phyloP scores from a whole-genome alignment of 1,140 invertebrate genomes.

The Arctopsyche grandis region DNA sequence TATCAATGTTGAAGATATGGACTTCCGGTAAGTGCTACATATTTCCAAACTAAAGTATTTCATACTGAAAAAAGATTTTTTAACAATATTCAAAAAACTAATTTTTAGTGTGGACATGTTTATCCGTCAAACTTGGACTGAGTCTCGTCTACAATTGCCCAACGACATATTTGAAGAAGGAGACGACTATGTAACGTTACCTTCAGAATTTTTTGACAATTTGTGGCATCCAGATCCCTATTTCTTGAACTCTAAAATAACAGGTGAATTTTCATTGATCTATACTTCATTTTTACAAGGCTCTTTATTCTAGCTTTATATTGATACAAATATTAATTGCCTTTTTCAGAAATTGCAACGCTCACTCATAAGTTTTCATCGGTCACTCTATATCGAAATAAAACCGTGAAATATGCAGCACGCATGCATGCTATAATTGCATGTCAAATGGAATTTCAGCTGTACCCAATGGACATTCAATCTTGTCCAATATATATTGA shows the following conservation, averaged over 20 bases:
- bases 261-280: too few species aligned
- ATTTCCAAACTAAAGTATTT: not conserved
- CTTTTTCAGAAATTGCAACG: constrained; percentile 76
- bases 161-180: constrained; percentile 80
- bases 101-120: constrained; percentile 82
- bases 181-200: constrained; percentile 81
- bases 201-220: constrained; percentile 81
- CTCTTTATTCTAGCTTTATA: too few species aligned
- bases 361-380: constrained; percentile 83
- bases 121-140: constrained; percentile 82
- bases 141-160: constrained; percentile 77
- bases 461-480: constrained; percentile 87
- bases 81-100: too few species aligned
- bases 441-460: constrained; percentile 87
- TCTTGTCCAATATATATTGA: constrained; percentile 83
- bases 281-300: too few species aligned
- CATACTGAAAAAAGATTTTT: constrained; percentile 28
- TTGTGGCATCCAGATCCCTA: constrained; percentile 89
- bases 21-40: constrained; percentile 74
- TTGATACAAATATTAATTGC: not conserved
- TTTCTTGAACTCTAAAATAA: constrained; percentile 85
- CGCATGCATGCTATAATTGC: constrained; percentile 85
- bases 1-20: constrained; percentile 88
- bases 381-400: constrained; percentile 80
- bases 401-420: constrained; percentile 80